phyloP scores from a whole-genome alignment of 2,797 vertebrate species.

The Lateolabrax maculatus region DNA sequence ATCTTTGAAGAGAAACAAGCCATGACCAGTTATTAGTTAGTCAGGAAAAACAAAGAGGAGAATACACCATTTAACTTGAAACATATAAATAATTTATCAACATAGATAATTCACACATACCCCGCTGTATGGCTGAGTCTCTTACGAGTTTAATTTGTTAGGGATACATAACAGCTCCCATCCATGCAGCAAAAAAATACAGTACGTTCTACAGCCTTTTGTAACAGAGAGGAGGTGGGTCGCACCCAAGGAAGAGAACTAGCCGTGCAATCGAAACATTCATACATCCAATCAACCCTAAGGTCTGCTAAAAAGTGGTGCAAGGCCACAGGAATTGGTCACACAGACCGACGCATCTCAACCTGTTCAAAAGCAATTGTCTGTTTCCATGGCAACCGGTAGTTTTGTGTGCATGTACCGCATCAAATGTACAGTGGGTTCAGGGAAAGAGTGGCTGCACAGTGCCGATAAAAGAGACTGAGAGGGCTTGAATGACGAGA shows the following conservation, averaged over 20 bases:
- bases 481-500: conserved; percentile 40
- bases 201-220: conserved; percentile 10
- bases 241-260: conserved; percentile 21
- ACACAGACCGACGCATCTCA: conserved; percentile 53
- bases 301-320: conserved; percentile 52
- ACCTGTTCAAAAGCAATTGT: conserved; percentile 74
- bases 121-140: not conserved
- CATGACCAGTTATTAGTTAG: not conserved
- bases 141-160: conserved; percentile 6
- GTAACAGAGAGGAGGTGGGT: conserved; percentile 4
- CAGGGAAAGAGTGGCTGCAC: conserved; percentile 45
- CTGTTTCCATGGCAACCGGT: conserved; percentile 83
- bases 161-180: conserved; percentile 8
- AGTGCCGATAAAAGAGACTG: conserved; percentile 39
- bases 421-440: conserved; percentile 63
- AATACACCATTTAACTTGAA: not conserved
- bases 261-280: not conserved
- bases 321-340: conserved; percentile 64
- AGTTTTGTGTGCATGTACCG: conserved; percentile 68
- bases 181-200: conserved; percentile 10
- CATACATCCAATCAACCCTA: conserved; percentile 49
- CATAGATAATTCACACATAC: not conserved
- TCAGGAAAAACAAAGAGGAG: not conserved
- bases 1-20: conserved; percentile 5
- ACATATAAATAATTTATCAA: not conserved